phyloP scores from a whole-genome alignment of 2,888 invertebrate species.

The Arge pagana region DNA sequence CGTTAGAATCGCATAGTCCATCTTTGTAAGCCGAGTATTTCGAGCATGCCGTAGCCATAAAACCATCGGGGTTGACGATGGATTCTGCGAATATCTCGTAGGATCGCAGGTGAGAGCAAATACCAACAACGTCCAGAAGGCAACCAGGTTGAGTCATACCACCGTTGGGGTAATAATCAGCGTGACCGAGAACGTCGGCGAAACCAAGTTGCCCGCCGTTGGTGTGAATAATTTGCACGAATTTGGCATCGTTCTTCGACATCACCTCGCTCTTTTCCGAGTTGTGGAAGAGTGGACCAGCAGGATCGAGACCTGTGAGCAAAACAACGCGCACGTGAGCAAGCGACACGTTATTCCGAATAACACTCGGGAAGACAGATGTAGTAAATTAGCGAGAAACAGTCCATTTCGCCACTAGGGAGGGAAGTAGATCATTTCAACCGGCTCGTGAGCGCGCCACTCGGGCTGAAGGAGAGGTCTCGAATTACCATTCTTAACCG shows the following conservation, averaged over 20 bases:
- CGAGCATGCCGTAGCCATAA: not conserved
- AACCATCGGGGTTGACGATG: not conserved
- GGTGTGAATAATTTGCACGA: conserved; percentile 38
- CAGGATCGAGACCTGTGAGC: conserved; percentile 37
- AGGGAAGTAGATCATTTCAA: no score
- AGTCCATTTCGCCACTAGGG: no score
- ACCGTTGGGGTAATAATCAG: conserved; percentile 37
- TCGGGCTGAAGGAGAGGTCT: no score
- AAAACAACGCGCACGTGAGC: not conserved
- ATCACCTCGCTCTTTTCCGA: conserved; percentile 23
- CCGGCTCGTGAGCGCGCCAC: no score
- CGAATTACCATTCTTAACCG: no score
- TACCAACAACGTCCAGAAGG: not conserved
- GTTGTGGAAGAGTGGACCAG: conserved; percentile 31
- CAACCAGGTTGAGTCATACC: conserved; percentile 34
- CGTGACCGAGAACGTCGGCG: conserved; percentile 26
- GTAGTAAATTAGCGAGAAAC: no score
- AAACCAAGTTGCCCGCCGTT: conserved; percentile 31
- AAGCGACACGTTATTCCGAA: no score
- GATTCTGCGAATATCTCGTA: conserved; percentile 9
- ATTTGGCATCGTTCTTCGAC: conserved; percentile 25
- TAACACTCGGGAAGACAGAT: no score
- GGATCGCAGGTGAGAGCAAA: conserved; percentile 24
- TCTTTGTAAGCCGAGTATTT: not conserved
- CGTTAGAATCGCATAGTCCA: not conserved